A percentile compares a stretch with the other conserved stretches of the same genome.
These are phyloP conservation scores for Drosophila maculinotata DNA, from an alignment of 2,888 invertebrate species.

Conservation along the genomic window DNA sequence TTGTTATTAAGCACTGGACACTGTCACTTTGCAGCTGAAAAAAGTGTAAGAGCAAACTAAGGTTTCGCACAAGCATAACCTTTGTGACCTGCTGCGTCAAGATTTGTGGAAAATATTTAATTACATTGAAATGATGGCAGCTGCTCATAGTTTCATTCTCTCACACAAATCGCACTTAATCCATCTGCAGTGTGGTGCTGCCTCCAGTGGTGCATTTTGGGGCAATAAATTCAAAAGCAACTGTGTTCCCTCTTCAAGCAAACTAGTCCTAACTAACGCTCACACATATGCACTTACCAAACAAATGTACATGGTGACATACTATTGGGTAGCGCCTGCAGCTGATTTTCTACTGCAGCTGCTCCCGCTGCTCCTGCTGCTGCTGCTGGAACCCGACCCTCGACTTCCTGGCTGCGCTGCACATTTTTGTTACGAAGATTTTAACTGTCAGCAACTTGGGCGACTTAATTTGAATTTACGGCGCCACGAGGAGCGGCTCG, in stretches of 20 bases:
- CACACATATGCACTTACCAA: conserved; percentile 15
- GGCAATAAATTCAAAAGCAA: conserved; percentile 71
- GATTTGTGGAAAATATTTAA: conserved; percentile 55
- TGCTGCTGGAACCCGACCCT: conserved; percentile 20
- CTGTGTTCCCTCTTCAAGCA: conserved; percentile 63
- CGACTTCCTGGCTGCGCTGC: conserved; percentile 62
- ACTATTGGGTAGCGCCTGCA: conserved; percentile 39
- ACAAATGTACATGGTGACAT: conserved; percentile 25
- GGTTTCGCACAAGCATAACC: background rate
- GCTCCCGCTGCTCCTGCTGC: conserved; percentile 6
- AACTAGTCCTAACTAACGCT: conserved; percentile 61
- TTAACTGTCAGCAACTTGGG: conserved; percentile 80
- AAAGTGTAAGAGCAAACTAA: too few species aligned
- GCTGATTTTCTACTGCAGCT: conserved; percentile 50
- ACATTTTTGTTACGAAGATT: conserved; percentile 77
- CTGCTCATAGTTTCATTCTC: conserved; percentile 8
- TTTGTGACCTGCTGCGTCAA: conserved; percentile 16
- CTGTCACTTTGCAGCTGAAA: background rate
- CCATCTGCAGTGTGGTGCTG: conserved; percentile 68
- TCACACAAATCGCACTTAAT: conserved; percentile 61
- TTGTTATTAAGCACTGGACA: too few species aligned
- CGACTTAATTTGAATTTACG: conserved; percentile 80
- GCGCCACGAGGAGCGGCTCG: conserved; percentile 67
- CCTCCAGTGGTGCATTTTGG: conserved; percentile 52
- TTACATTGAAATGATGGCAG: conserved; percentile 57